These are phyloP conservation scores for Gobio occitaniae DNA, from an alignment of 2,797 vertebrate species.

Conservation along the genomic window DNA sequence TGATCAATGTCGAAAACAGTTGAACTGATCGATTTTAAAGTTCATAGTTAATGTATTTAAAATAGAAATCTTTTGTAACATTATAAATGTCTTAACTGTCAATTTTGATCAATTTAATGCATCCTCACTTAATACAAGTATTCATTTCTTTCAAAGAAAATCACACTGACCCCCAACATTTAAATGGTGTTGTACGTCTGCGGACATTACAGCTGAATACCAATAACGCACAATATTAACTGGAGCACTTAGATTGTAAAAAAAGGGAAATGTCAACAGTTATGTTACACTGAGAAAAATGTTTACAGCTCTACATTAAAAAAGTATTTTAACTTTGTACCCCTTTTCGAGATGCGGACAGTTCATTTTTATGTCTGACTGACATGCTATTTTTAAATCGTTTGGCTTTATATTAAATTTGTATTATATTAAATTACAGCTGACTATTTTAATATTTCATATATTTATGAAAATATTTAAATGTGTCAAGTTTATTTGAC, in stretches of 20 bases:
- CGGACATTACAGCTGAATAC: not conserved
- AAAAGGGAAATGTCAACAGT: not conserved
- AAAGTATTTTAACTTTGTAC: not conserved
- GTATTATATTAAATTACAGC: not conserved
- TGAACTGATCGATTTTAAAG: not conserved
- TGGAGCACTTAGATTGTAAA: conserved; percentile 37
- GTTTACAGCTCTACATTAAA: not conserved
- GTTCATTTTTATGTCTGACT: not conserved
- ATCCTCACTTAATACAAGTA: not conserved
- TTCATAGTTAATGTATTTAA: not conserved
- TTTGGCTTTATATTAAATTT: conserved; percentile 18
- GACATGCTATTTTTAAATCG: not conserved
- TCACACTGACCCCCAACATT: not conserved
- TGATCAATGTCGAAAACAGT: not conserved
- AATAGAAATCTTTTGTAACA: not conserved
- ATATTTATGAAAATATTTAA: not conserved
- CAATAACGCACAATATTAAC: not conserved
- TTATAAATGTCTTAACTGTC: not conserved
- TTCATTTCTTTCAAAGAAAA: not conserved
- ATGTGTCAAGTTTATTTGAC: not conserved
- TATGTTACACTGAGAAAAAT: not conserved
- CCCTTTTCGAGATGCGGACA: not conserved
- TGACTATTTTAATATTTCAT: not conserved
- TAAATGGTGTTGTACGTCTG: not conserved
- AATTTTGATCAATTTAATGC: not conserved